A percentile compares a stretch with the other conserved stretches of the same genome.
phyloP scores from a whole-genome alignment of 2,797 vertebrate genomes.

The Tokudaia tokunoshimensis region DNA sequence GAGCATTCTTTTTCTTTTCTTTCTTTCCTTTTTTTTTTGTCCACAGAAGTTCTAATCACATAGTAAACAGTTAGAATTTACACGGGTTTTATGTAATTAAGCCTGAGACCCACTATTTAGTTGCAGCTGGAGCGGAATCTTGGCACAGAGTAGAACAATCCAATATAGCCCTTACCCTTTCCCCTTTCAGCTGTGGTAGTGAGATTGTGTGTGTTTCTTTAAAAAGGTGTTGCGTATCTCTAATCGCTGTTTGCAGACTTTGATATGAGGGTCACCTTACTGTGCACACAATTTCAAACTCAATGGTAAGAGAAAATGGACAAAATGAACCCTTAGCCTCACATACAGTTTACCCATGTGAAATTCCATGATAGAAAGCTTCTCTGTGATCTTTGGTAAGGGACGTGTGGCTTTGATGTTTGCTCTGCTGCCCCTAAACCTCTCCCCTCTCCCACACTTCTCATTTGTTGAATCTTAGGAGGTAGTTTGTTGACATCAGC shows the following conservation, averaged over 20 bases:
- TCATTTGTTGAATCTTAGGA: slow-evolving; percentile 23
- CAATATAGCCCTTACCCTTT: slow-evolving; percentile 70
- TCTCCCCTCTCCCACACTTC: background rate
- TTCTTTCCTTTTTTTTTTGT: slow-evolving; percentile 24
- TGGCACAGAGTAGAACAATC: slow-evolving; percentile 76
- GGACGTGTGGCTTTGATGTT: background rate
- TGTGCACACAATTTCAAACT: slow-evolving; percentile 69
- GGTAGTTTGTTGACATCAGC: background rate
- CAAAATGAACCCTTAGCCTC: slow-evolving; percentile 43
- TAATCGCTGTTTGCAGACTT: slow-evolving; percentile 69
- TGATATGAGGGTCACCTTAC: slow-evolving; percentile 71
- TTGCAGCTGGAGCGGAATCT: slow-evolving; percentile 79
- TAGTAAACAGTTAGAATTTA: slow-evolving; percentile 83
- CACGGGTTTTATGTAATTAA: slow-evolving; percentile 82
- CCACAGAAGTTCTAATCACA: slow-evolving; percentile 82
- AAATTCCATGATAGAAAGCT: slow-evolving; percentile 10
- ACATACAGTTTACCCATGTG: background rate
- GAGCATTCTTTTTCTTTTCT: slow-evolving; percentile 49
- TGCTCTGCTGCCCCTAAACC: background rate
- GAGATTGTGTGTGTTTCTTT: slow-evolving; percentile 70
- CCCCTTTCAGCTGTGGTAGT: slow-evolving; percentile 63
- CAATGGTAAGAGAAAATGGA: slow-evolving; percentile 12
- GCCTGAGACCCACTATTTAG: slow-evolving; percentile 80
- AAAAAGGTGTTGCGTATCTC: slow-evolving; percentile 73
- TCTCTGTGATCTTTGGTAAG: slow-evolving; percentile 47